phyloP scores from a whole-genome alignment of 2,797 vertebrate genomes.

The Amblyraja radiata region DNA sequence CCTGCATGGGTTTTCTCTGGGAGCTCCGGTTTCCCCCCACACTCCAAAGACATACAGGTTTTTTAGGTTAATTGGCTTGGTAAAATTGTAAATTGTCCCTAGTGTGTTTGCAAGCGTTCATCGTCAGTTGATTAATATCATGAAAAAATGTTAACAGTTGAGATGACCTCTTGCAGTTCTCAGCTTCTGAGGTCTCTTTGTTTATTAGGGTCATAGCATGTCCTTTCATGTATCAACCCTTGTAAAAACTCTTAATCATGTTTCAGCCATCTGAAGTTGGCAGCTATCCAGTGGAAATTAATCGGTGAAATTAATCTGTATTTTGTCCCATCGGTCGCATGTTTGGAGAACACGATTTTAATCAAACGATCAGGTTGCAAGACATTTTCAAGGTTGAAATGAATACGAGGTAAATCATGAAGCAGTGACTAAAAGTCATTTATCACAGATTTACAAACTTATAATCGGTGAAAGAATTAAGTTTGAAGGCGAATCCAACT shows the following conservation, averaged over 20 bases:
- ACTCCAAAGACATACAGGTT: no score
- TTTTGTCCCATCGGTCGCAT: not conserved
- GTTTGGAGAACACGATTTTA: not conserved
- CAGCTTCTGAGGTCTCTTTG: not conserved
- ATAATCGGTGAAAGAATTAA: not conserved
- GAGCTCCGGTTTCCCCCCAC: no score
- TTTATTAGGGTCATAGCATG: not conserved
- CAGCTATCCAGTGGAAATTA: not conserved
- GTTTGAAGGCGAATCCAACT: not conserved
- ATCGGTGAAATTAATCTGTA: not conserved
- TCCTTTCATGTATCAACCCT: not conserved
- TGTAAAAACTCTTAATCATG: not conserved
- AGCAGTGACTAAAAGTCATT: not conserved
- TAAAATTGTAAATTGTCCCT: no score
- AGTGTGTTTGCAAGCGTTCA: not conserved
- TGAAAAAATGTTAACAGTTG: not conserved
- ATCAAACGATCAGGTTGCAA: not conserved
- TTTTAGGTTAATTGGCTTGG: no score
- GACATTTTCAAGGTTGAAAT: not conserved
- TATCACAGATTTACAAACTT: not conserved
- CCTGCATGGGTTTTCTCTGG: no score
- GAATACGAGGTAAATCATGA: not conserved
- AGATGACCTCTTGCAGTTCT: not conserved
- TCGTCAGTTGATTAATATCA: not conserved
- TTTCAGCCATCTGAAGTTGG: not conserved